phyloP scores from a whole-genome alignment of 2,797 vertebrate genomes.

The Gymnoscopelus microlampas region DNA sequence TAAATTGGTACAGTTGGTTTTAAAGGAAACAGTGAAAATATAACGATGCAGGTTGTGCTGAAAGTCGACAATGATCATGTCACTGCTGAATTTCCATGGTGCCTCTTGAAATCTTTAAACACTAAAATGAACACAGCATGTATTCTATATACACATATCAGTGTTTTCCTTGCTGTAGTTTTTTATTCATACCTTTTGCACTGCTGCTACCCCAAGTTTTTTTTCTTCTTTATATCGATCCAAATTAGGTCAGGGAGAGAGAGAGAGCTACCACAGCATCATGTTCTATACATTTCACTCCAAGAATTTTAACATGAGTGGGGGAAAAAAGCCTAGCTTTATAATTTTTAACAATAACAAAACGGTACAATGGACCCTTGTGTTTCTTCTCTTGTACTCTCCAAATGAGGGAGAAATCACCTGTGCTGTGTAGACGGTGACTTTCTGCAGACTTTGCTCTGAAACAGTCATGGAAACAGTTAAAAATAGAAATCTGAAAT shows the following conservation, averaged over 20 bases:
- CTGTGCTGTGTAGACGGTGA: constrained; percentile 9
- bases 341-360: constrained; percentile 13
- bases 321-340: background rate
- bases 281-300: background rate
- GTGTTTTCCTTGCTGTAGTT: background rate
- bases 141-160: background rate
- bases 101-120: constrained; percentile 18
- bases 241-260: background rate
- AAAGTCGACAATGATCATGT: background rate
- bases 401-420: constrained; percentile 26
- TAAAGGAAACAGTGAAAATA: background rate
- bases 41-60: constrained; percentile 8
- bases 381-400: constrained; percentile 19
- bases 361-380: constrained; percentile 14
- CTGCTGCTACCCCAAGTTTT: constrained; percentile 16
- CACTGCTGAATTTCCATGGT: constrained; percentile 13
- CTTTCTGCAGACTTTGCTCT: constrained; percentile 40
- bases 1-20: constrained; percentile 4
- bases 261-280: background rate
- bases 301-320: background rate
- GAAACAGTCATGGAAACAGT: constrained; percentile 40
- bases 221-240: constrained; percentile 13
- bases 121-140: constrained; percentile 16
- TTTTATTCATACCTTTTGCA: constrained; percentile 18
- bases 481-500: constrained; percentile 20